Base-by-base conservation (phyloP, 2,797 vertebrate species). In the Acanthurus tractus region DNA sequence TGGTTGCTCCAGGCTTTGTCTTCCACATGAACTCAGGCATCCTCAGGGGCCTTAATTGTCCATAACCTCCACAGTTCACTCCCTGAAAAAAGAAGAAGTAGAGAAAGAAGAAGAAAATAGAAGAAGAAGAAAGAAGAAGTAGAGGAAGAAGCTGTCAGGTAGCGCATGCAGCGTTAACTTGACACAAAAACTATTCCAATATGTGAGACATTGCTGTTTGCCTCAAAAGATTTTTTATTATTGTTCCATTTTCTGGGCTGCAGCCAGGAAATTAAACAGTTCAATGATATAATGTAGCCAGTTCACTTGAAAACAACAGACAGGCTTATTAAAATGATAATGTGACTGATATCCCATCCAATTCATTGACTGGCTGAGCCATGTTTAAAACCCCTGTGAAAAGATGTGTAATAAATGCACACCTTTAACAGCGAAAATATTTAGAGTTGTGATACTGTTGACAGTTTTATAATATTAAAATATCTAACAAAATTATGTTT, bases 251-350 rank as follows among this genome's bases (percentile, higher is more conserved):
- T 63, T 40, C 34, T 45, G 45, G 63, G 55, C 59, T 49, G 17
- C 49, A 53, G 56, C 34, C 52, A 76, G 71, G 52, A 71, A 62
- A 79, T 69, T 15, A 72, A 44, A 48, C 7, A 50, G 54, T 50
- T 61, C 55, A 75, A 10, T 44, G 13, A 15, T 58, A 34, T 45
- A 46, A 55, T 57, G 49, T 22, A n/a, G 34, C 11, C 45, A 48
- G 9, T 62, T 69, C 34, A 52, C 50, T 23, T 68, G 36, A 52
- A 40, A 70, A 71, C 63, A 66, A 56, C 17, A 23, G 54, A 10
- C 2, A n/a, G 20, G 14, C 52, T 69, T 65, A 65, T 69, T 69
- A 49, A 79, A 65, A 55, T 69, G 4, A 61, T 64, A 15, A 44
- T n/a, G 23, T 23, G 55, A 68, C 17, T 18, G 49, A 69, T 54